These are phyloP conservation scores for Leptopilina myrica DNA, from an alignment of 2,888 invertebrate species.

Conservation along the genomic window DNA sequence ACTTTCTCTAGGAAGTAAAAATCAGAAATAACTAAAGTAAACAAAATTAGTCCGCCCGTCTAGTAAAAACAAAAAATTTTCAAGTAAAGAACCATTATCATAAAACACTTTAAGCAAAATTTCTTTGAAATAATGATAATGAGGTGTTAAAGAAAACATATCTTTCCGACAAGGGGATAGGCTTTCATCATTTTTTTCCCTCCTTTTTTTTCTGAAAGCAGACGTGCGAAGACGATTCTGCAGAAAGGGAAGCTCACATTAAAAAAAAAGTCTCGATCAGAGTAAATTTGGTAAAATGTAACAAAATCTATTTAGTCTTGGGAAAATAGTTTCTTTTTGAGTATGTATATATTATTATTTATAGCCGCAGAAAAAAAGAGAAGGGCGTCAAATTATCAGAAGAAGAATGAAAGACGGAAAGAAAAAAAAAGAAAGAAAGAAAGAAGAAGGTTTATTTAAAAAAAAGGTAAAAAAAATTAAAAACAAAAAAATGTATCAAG, in stretches of 20 bases:
- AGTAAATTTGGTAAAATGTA: conserved; percentile 60
- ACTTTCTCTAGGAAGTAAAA: no score
- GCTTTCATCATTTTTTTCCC: conserved; percentile 41
- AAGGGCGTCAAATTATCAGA: conserved; percentile 40
- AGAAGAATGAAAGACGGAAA: neutral
- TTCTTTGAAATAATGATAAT: conserved; percentile 55
- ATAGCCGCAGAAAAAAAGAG: conserved; percentile 53
- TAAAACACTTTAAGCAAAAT: conserved; percentile 49
- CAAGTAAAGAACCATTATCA: neutral
- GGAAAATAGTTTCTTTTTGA: conserved; percentile 57
- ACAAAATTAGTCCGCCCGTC: no score
- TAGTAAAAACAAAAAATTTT: no score
- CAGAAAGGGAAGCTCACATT: conserved; percentile 56
- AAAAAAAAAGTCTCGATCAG: conserved; percentile 51
- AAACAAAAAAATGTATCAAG: neutral
- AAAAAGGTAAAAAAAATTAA: neutral
- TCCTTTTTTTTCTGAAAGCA: neutral
- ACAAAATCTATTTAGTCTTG: conserved; percentile 62
- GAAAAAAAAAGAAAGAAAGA: neutral
- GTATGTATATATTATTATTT: conserved; percentile 63
- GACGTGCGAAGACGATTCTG: conserved; percentile 59
- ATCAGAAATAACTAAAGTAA: no score
- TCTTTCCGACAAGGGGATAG: conserved; percentile 18
- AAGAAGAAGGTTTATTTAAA: neutral
- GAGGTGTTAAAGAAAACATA: conserved; percentile 44